phyloP scores from a whole-genome alignment of 2,888 invertebrate species.

The Sinotaia quadrata region DNA sequence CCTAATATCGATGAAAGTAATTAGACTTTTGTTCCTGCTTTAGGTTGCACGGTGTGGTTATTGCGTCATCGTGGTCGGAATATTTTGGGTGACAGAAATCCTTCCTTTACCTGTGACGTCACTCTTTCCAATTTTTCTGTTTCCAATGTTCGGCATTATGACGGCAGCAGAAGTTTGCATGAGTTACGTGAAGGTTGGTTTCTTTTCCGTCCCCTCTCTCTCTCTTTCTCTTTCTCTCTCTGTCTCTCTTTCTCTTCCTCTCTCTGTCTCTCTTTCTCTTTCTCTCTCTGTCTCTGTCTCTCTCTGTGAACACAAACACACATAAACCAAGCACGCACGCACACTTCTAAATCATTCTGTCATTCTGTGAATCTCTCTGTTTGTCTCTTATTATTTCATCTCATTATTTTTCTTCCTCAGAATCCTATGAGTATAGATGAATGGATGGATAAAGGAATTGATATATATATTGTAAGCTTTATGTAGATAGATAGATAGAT shows the following conservation, averaged over 20 bases:
- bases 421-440: too few species aligned
- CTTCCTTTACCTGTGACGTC: constrained; percentile 67
- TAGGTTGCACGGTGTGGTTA: constrained; percentile 62
- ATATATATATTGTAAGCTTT: too few species aligned
- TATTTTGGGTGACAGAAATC: constrained; percentile 66
- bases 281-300: background rate
- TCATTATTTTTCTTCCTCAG: too few species aligned
- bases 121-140: constrained; percentile 65
- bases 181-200: constrained; percentile 49
- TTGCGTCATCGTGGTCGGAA: constrained; percentile 59
- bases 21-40: background rate
- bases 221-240: background rate
- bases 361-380: too few species aligned
- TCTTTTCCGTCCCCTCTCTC: background rate
- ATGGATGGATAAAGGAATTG: too few species aligned
- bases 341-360: too few species aligned
- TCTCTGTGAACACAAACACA: background rate
- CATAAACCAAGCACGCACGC: too few species aligned
- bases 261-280: constrained; percentile 6
- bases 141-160: constrained; percentile 65
- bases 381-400: too few species aligned
- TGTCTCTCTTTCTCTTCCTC: background rate
- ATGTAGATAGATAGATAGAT: too few species aligned
- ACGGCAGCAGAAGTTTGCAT: constrained; percentile 55
- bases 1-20: background rate